These are phyloP conservation scores for Heterohyrax brucei DNA, from an alignment of 2,797 vertebrate genomes.

Conservation along the genomic window DNA sequence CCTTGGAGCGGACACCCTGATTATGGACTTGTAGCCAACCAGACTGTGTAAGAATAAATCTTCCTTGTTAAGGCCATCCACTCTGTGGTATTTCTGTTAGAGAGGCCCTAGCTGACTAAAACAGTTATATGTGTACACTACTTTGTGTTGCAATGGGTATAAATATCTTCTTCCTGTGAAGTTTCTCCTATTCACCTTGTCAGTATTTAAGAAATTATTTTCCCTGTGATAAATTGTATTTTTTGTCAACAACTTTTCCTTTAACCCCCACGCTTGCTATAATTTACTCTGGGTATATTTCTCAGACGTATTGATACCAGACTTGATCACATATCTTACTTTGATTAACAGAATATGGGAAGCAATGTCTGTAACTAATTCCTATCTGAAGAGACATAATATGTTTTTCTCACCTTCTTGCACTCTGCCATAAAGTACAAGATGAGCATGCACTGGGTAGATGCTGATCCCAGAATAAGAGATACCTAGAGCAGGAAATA, in stretches of 20 bases:
- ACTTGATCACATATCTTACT: not conserved
- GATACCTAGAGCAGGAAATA: not conserved
- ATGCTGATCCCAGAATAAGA: not conserved
- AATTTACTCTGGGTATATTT: not conserved
- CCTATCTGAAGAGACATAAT: not conserved
- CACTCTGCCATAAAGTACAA: not conserved
- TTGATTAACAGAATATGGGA: not conserved
- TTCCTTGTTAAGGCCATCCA: no score
- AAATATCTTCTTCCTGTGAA: not conserved
- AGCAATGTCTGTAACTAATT: not conserved
- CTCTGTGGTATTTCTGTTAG: no score
- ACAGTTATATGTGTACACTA: not conserved
- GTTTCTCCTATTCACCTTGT: not conserved
- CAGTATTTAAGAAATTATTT: not conserved
- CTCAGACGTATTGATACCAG: not conserved
- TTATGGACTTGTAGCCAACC: no score
- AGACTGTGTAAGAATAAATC: no score
- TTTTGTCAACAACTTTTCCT: not conserved
- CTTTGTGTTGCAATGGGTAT: not conserved
- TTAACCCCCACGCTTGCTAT: not conserved
- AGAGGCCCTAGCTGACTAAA: no score
- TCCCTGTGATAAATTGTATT: not conserved
- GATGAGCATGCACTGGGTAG: not conserved
- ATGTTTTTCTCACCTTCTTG: not conserved
- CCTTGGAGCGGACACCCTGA: no score